Conservation (phyloP, 2,888 invertebrate species). For the Euclidia mi region DNA sequence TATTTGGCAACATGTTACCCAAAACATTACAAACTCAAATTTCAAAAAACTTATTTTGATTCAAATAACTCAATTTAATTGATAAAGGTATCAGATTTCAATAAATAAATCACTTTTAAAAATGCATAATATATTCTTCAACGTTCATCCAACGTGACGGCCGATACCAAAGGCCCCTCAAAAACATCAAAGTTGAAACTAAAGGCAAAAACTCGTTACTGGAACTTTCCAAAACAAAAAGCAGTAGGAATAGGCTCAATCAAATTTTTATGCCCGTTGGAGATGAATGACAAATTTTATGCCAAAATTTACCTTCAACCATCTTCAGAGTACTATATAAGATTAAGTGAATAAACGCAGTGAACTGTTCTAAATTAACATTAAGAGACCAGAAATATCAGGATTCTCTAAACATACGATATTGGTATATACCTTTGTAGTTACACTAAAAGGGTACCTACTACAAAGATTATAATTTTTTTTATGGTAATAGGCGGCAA, state of each 20-base stretch:
- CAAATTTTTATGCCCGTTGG: constrained; percentile 16
- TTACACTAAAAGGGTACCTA: too few species aligned
- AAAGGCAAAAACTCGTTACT: constrained; percentile 50
- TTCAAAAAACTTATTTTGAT: background rate
- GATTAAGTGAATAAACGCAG: background rate
- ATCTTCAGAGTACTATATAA: background rate
- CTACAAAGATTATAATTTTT: too few species aligned
- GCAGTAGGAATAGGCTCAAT: constrained; percentile 17
- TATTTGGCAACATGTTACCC: constrained; percentile 38
- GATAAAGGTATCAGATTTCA: too few species aligned
- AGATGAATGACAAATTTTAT: constrained; percentile 11
- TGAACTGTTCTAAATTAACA: too few species aligned
- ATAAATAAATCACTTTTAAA: too few species aligned
- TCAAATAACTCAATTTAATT: background rate
- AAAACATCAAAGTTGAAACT: constrained; percentile 57
- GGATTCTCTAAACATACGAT: too few species aligned
- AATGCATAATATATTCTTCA: constrained; percentile 60
- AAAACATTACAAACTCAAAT: constrained; percentile 17
- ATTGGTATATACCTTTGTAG: too few species aligned
- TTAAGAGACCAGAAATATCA: too few species aligned
- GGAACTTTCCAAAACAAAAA: constrained; percentile 37
- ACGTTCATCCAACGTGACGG: constrained; percentile 51
- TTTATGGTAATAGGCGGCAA: too few species aligned
- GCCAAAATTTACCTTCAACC: background rate
- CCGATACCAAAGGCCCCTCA: constrained; percentile 41